Evolutionary conservation across 1,140 invertebrate genomes (phyloP).

Genomic region (Trigoniulus corallinus): DNA sequence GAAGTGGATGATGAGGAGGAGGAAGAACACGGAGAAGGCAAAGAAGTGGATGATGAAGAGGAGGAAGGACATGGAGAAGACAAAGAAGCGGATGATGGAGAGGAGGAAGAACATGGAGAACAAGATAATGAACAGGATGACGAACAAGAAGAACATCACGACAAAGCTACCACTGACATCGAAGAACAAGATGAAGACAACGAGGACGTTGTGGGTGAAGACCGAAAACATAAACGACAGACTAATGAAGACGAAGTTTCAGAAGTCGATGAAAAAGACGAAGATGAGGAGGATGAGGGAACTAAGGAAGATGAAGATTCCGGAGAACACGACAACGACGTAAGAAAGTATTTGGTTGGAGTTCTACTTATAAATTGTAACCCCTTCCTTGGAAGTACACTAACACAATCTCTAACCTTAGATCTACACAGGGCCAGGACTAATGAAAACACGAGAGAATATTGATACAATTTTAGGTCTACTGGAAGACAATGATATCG

Average conservation of each 20-base stretch:
- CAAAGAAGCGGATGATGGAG: slow-evolving; percentile 1
- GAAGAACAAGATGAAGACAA: neutral
- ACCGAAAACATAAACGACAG: neutral
- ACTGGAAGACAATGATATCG: slow-evolving; percentile 43
- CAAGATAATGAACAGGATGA: slow-evolving; percentile 2
- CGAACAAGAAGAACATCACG: slow-evolving; percentile 13
- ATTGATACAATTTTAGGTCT: slow-evolving; percentile 61
- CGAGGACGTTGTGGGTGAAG: neutral
- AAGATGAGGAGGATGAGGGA: neutral
- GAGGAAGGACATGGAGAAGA: neutral
- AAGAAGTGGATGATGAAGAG: slow-evolving; percentile 6
- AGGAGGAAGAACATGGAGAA: slow-evolving; percentile 18
- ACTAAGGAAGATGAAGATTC: neutral
- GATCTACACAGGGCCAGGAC: slow-evolving; percentile 48
- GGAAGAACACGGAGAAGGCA: slow-evolving; percentile 8
- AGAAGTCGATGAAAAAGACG: neutral
- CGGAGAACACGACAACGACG: too few relatives aligned
- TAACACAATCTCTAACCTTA: slow-evolving; percentile 14
- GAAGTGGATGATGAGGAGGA: slow-evolving; percentile 8
- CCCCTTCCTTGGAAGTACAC: neutral
- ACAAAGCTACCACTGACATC: slow-evolving; percentile 4
- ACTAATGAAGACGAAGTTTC: neutral
- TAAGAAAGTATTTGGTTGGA: too few relatives aligned
- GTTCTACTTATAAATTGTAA: too few relatives aligned
- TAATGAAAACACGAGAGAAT: slow-evolving; percentile 57